Evolutionary conservation across 2,113 vertebrate genomes (phyloP).

Genomic region (Antennarius striatus): DNA sequence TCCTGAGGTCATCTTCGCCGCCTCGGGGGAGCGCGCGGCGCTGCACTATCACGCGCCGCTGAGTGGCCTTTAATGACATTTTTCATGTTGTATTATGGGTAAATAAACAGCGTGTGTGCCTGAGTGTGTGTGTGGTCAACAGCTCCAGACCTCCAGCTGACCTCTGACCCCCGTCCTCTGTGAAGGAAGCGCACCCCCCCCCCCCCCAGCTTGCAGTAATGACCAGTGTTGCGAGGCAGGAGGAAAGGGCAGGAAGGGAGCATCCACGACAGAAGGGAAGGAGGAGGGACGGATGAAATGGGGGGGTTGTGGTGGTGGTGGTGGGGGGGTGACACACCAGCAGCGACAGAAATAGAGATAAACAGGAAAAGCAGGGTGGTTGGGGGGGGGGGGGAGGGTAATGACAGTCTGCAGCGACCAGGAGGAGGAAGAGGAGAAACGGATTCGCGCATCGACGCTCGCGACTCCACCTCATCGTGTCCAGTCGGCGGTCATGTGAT

Average conservation of each 20-base stretch:
- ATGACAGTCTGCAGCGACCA: constrained; percentile 25
- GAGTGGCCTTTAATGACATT: constrained; percentile 83
- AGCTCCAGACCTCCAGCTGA: constrained; percentile 57
- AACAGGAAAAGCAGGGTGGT: constrained; percentile 14
- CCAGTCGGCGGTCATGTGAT: constrained; percentile 11
- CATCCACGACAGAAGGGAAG: constrained; percentile 38
- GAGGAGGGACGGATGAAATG: not conserved
- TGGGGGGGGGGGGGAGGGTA: constrained; percentile 21
- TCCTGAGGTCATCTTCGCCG: too few species aligned
- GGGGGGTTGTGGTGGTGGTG: not conserved
- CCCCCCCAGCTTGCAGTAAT: constrained; percentile 53
- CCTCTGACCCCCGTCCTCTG: constrained; percentile 61
- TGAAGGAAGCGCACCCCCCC: constrained; percentile 46
- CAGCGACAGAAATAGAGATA: constrained; percentile 15
- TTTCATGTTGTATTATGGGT: constrained; percentile 58
- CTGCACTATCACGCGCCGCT: constrained; percentile 74
- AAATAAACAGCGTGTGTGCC: constrained; percentile 47
- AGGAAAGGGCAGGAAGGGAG: constrained; percentile 50
- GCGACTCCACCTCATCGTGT: too few species aligned
- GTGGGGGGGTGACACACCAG: constrained; percentile 6
- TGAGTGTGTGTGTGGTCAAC: constrained; percentile 39
- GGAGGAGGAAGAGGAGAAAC: not conserved
- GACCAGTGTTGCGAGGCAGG: constrained; percentile 36
- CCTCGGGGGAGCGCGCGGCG: constrained; percentile 34
- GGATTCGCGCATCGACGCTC: not conserved